phyloP scores from a whole-genome alignment of 2,888 invertebrate genomes.

The Metalampra italica region DNA sequence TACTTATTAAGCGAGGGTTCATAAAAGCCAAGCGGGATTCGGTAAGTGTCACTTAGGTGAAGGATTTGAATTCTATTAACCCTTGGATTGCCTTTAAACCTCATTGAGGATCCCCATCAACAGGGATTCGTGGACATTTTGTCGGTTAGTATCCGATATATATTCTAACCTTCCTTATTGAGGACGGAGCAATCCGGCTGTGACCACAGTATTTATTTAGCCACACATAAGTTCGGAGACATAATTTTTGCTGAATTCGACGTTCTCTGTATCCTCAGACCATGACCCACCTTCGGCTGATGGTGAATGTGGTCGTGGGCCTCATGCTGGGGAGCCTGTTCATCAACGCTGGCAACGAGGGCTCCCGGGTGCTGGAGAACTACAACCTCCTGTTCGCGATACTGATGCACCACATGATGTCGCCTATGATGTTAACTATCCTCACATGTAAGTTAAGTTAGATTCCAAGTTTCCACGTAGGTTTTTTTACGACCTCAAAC shows the following conservation, averaged over 20 bases:
- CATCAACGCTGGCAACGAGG: slow-evolving; percentile 85
- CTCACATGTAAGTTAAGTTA: slow-evolving; percentile 84
- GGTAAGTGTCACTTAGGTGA: slow-evolving; percentile 52
- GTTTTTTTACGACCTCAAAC: too few relatives aligned
- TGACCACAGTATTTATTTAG: too few relatives aligned
- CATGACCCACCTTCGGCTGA: slow-evolving; percentile 85
- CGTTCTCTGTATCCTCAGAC: slow-evolving; percentile 70
- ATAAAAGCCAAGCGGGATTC: slow-evolving; percentile 86
- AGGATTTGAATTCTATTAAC: too few relatives aligned
- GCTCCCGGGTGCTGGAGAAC: slow-evolving; percentile 87
- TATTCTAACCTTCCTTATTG: too few relatives aligned
- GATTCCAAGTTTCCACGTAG: background rate
- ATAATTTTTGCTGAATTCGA: too few relatives aligned
- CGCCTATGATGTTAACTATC: slow-evolving; percentile 93
- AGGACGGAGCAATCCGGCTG: too few relatives aligned
- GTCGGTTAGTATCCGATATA: too few relatives aligned
- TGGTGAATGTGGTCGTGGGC: slow-evolving; percentile 86
- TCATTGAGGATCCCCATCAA: too few relatives aligned
- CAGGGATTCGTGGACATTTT: too few relatives aligned
- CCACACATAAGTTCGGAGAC: too few relatives aligned
- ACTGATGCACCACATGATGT: slow-evolving; percentile 95
- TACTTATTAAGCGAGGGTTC: slow-evolving; percentile 84
- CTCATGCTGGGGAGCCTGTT: slow-evolving; percentile 88
- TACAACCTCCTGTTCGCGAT: slow-evolving; percentile 94
- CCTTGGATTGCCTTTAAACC: too few relatives aligned